These are phyloP conservation scores for Barbus barbus DNA, from an alignment of 2,113 vertebrate species.

Conservation along the genomic window DNA sequence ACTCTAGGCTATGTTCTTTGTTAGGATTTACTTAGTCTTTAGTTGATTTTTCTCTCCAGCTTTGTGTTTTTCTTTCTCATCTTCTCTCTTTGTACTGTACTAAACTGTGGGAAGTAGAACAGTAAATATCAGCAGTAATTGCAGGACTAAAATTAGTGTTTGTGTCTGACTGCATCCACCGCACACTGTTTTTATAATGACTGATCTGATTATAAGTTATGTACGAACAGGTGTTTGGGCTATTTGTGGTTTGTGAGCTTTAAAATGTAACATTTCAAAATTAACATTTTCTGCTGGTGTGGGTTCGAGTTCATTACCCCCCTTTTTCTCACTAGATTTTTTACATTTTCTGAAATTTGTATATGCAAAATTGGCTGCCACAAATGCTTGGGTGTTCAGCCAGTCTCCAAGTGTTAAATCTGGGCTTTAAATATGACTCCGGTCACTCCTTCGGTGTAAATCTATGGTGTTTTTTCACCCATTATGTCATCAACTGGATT, in stretches of 20 bases:
- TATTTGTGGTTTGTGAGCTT: constrained; percentile 1
- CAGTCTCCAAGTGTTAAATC: neutral
- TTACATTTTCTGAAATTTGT: neutral
- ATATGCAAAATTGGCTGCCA: neutral
- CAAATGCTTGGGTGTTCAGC: neutral
- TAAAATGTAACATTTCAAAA: constrained; percentile 2
- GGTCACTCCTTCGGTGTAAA: neutral
- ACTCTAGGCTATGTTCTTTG: neutral
- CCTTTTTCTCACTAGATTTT: neutral
- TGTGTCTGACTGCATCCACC: constrained; percentile 4
- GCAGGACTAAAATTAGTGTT: constrained; percentile 34
- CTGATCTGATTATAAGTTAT: constrained; percentile 19
- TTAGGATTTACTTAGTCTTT: constrained; percentile 16
- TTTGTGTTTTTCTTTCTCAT: constrained; percentile 8
- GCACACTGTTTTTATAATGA: neutral
- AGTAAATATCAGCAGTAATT: constrained; percentile 50
- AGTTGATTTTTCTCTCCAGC: constrained; percentile 1
- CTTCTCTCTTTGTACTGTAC: neutral
- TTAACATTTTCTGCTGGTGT: no score
- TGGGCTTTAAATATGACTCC: neutral
- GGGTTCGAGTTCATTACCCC: neutral
- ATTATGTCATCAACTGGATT: neutral
- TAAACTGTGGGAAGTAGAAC: constrained; percentile 1
- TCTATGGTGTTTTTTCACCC: neutral
- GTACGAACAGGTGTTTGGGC: neutral